Base-by-base conservation (phyloP, 2,113 vertebrate genomes). In the Tyrannus savana region DNA sequence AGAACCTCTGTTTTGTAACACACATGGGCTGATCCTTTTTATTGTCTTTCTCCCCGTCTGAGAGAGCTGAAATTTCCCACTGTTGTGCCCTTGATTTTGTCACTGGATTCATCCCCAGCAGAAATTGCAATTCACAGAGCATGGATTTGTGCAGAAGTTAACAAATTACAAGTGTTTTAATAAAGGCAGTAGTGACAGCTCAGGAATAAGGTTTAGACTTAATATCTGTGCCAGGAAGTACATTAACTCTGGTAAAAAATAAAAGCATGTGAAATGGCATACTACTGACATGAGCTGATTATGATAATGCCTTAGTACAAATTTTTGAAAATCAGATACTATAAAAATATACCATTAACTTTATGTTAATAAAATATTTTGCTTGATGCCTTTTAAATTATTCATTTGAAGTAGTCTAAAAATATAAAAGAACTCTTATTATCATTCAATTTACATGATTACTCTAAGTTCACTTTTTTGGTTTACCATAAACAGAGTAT, bases 361-460 rank as follows among this genome's bases (percentile, higher is more conserved):
- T 98, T 98, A 98, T 98, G 98, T 98, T 98, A 98, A 98, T 98
- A 98, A 98, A 98, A 98, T 98, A 98, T 98, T 98, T 98, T 98
- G 97, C 98, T 98, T 97, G 97, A 97, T 98, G 97, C 95, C 97
- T 98, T 98, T 98, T 98, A 98, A 98, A 98, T 98, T 98, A 98
- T 98, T 98, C 98, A 98, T 98, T 98, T 98, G 96, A 97, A 98
- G 97, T 95, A 98, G 97, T 98, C 98, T 98, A 98, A 98, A 98
- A 98, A 98, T 98, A 98, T 98, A 97, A 98, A 98, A 98, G 97
- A 97, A 97, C 96, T 98, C 98, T 98, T 98, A 98, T 98, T 98
- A 98, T 98, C 98, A 98, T 98, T 98, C 98, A 98, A 98, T 98
- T 98, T 98, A 98, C 98, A 98, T 98, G 98, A 98, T 98, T 98